phyloP scores from a whole-genome alignment of 2,113 vertebrate species.

The Nibea albiflora region DNA sequence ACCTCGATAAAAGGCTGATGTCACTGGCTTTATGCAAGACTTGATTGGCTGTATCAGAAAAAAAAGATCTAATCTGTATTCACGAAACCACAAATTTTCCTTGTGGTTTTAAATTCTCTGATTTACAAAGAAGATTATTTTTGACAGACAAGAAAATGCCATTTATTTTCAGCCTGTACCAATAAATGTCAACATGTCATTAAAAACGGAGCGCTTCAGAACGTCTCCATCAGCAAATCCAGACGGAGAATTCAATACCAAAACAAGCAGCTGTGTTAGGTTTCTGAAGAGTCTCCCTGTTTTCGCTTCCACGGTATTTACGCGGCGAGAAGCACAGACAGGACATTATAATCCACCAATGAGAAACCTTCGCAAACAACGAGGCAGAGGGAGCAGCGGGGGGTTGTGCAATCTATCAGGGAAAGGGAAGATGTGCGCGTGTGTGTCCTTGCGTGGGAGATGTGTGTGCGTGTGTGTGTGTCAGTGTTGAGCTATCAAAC shows the following conservation, averaged over 20 bases:
- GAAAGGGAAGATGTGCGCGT: conserved; percentile 13
- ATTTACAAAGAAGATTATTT: not conserved
- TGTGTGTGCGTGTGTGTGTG: conserved; percentile 10
- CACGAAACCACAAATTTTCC: not conserved
- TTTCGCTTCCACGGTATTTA: not conserved
- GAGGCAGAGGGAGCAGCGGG: conserved; percentile 13
- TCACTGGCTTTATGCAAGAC: not conserved
- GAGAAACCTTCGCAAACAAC: conserved; percentile 27
- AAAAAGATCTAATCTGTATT: too few species aligned
- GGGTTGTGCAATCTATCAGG: conserved; percentile 23
- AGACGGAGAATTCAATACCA: not conserved
- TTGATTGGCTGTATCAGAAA: not conserved
- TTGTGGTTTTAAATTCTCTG: not conserved
- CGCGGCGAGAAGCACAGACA: not conserved
- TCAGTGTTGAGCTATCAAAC: conserved; percentile 42
- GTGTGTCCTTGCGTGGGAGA: not conserved
- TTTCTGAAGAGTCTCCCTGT: not conserved
- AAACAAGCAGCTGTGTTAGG: not conserved
- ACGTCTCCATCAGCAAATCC: not conserved
- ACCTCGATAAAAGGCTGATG: not conserved
- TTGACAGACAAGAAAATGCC: not conserved
- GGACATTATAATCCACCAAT: conserved; percentile 26
- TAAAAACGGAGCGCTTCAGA: not conserved
- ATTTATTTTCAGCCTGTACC: not conserved
- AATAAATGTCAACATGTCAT: not conserved